These are phyloP conservation scores for Channallabes apus DNA, from an alignment of 2,797 vertebrate genomes.

Conservation along the genomic window DNA sequence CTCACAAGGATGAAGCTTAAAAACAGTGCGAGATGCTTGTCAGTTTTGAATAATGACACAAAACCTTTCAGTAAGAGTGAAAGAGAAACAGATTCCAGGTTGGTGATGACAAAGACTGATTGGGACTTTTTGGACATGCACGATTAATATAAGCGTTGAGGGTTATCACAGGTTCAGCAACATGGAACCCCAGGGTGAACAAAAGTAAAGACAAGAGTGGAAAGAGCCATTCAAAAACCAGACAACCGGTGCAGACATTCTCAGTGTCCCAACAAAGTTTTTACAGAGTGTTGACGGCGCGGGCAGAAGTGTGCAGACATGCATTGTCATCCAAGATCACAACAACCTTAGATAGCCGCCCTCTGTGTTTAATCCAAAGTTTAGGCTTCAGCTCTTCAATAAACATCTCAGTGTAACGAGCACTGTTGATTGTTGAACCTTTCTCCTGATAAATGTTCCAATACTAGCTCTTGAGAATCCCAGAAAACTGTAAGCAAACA, in stretches of 20 bases:
- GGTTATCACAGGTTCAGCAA: conserved; percentile 52
- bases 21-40: background rate
- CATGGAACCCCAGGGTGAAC: conserved; percentile 23
- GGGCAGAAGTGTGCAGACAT: too few relatives aligned
- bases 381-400: too few relatives aligned
- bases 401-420: too few relatives aligned
- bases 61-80: background rate
- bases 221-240: conserved; percentile 12
- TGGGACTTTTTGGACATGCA: conserved; percentile 33
- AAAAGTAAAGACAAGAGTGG: conserved; percentile 16
- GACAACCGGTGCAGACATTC: conserved; percentile 24
- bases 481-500: too few relatives aligned
- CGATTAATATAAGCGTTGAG: conserved; percentile 48
- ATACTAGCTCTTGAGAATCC: too few relatives aligned
- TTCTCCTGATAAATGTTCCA: too few relatives aligned
- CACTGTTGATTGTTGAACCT: too few relatives aligned
- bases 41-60: background rate
- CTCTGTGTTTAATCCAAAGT: too few relatives aligned
- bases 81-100: background rate
- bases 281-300: too few relatives aligned
- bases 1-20: conserved; percentile 3
- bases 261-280: background rate
- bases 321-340: too few relatives aligned
- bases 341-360: too few relatives aligned
- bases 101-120: conserved; percentile 13